These are phyloP conservation scores for Drosophila diplacantha DNA, from an alignment of 2,888 invertebrate genomes.

Conservation along the genomic window DNA sequence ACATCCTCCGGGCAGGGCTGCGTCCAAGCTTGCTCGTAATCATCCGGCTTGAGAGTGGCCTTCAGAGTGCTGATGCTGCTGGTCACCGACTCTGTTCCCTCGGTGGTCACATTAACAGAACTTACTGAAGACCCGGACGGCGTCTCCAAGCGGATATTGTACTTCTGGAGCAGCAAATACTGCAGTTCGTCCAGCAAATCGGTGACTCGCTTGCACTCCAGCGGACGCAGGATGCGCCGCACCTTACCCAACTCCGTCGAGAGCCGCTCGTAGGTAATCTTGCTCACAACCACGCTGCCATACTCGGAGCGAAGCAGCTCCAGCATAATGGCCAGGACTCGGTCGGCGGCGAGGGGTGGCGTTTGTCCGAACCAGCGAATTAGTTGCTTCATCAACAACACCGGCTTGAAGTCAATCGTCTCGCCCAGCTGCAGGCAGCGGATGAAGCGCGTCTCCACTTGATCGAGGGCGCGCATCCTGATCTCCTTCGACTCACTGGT, in stretches of 20 bases:
- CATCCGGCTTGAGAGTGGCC: constrained; percentile 21
- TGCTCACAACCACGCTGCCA: constrained; percentile 51
- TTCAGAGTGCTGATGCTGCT: background rate
- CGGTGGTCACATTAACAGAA: background rate
- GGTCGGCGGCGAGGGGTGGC: constrained; percentile 64
- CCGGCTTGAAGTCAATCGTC: constrained; percentile 67
- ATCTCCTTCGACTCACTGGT: constrained; percentile 74
- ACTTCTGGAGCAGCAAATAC: constrained; percentile 36
- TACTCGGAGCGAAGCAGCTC: constrained; percentile 70
- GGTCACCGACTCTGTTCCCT: background rate
- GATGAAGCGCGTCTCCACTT: constrained; percentile 70
- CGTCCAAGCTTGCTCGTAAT: constrained; percentile 74
- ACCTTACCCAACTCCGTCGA: constrained; percentile 71
- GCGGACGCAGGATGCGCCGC: constrained; percentile 50
- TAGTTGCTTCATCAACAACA: constrained; percentile 73
- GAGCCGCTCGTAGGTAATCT: constrained; percentile 62
- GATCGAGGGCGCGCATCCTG: constrained; percentile 72
- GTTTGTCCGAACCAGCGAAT: constrained; percentile 75
- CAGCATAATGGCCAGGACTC: constrained; percentile 69
- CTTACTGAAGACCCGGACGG: background rate
- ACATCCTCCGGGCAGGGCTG: constrained; percentile 64
- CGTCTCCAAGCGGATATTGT: constrained; percentile 1
- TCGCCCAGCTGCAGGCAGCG: constrained; percentile 66
- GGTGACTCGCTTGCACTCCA: constrained; percentile 5
- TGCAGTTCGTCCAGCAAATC: constrained; percentile 60